Evolutionary conservation across 2,113 vertebrate species (phyloP), one percentile per base, ranked within the genome.

Genomic region (Meriones unguiculatus): DNA sequence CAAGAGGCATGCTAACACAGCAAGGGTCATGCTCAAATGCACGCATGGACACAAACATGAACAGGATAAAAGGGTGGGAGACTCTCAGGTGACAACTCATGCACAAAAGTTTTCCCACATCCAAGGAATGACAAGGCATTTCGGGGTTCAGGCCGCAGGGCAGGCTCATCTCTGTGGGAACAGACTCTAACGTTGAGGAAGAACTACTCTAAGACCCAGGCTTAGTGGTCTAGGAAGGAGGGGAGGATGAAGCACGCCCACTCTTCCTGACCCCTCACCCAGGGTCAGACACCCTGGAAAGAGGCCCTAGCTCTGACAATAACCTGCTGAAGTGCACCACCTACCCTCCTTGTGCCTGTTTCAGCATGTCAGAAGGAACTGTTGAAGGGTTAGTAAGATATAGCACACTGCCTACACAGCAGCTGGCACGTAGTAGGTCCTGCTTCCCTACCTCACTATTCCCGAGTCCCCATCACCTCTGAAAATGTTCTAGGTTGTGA

Each of bases 221-320:
- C 4, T 24, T 25, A 4, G 13, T 32, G 73, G 62, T 1, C 13
- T 18, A 30, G 81, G 88, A 67, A 35, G 59, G 30, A 77, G 15
- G 4, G 38, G 35, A 80, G 32, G 38, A 67, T 1, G 18, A 5
- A 1, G 38, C 9, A 0, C 0, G 0, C 20, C n/a, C 28, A 46
- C 28, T 73, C 57, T 57, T 46, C 75, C 9, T 12, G 7, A 41
- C 9, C 9, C 22, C 64, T 25, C 25, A 72, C 20, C 9, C 2
- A 3, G 25, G 10, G 41, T 54, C 57, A 65, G 73, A 93, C 54
- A n/a, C 73, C 50, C 11, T 1, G n/a, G 41, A 59, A 54, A 15
- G 11, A 5, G 18, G 11, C 28, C 72, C 18, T n/a, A 54, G 46
- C 46, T 81, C 52, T 73, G 85, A 59, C 32, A 15, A 32, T 12